Percentiles rank a stretch among this genome's conserved stretches.
phyloP scores from a whole-genome alignment of 2,888 invertebrate species.

The Isoperla grammatica region DNA sequence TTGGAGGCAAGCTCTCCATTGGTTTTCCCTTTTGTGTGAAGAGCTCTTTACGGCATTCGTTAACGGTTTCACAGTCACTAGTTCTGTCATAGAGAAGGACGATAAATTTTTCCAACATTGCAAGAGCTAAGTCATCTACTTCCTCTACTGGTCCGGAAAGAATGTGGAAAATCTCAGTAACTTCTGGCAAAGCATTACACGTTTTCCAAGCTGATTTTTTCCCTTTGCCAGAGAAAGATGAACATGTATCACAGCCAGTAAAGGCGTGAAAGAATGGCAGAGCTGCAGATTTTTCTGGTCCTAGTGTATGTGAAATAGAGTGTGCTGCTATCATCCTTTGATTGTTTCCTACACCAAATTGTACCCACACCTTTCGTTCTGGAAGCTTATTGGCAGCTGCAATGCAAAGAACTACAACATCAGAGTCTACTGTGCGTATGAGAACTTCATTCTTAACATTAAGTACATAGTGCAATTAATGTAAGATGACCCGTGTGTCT shows the following conservation, averaged over 20 bases:
- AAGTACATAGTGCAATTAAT: not conserved
- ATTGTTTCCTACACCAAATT: slow-evolving; percentile 3
- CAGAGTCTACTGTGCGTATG: slow-evolving; percentile 8
- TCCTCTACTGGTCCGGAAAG: not conserved
- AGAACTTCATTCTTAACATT: not conserved
- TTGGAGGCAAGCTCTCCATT: not conserved
- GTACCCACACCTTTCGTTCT: not conserved
- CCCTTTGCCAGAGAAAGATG: slow-evolving; percentile 22
- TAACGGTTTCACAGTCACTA: not conserved
- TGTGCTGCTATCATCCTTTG: not conserved
- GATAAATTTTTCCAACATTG: not conserved
- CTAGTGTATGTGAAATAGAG: not conserved
- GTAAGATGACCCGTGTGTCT: slow-evolving; percentile 11
- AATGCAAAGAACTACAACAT: slow-evolving; percentile 3
- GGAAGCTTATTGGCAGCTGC: slow-evolving; percentile 7
- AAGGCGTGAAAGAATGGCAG: slow-evolving; percentile 26
- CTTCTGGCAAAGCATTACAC: slow-evolving; percentile 18
- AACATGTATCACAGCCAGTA: slow-evolving; percentile 25
- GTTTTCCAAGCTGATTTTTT: slow-evolving; percentile 24
- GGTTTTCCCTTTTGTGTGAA: not conserved
- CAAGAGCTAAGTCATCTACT: not conserved
- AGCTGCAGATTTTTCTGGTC: slow-evolving; percentile 19
- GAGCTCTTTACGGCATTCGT: not conserved
- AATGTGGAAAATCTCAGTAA: not conserved
- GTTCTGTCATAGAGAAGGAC: not conserved